These are phyloP conservation scores for Euzetes globulus DNA, from an alignment of 2,888 invertebrate species.

Conservation along the genomic window DNA sequence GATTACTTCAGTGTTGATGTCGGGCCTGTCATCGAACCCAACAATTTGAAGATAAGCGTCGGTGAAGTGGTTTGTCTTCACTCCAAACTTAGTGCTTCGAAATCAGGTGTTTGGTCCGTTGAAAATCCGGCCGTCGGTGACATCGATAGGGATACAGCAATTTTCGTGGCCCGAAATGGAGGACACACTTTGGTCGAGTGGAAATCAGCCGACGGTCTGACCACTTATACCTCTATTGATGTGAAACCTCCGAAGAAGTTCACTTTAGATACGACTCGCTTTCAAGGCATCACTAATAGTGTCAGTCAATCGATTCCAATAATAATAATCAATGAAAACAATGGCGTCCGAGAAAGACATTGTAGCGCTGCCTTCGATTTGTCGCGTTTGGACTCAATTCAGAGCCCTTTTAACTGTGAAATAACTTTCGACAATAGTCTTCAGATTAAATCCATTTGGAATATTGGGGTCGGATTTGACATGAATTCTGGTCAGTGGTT, in stretches of 20 bases:
- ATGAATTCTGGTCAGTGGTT: neutral
- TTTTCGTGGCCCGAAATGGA: neutral
- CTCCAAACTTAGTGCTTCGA: neutral
- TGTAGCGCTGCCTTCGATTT: neutral
- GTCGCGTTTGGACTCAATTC: neutral
- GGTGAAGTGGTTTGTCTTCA: slow-evolving; percentile 4
- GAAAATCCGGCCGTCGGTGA: slow-evolving; percentile 11
- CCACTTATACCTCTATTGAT: neutral
- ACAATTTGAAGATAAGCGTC: slow-evolving; percentile 35
- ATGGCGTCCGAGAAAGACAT: neutral
- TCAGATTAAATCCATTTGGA: slow-evolving; percentile 8
- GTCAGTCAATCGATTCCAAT: slow-evolving; percentile 3
- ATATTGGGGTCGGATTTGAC: slow-evolving; percentile 4
- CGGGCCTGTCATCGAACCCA: slow-evolving; percentile 46
- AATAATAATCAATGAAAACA: neutral
- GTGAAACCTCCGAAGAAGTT: neutral
- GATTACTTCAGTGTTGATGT: slow-evolving; percentile 48
- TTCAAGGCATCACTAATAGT: slow-evolving; percentile 16
- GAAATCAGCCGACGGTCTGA: neutral
- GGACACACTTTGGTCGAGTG: slow-evolving; percentile 10
- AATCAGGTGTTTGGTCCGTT: slow-evolving; percentile 10
- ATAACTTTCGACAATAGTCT: slow-evolving; percentile 13
- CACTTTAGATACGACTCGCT: neutral
- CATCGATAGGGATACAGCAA: neutral
- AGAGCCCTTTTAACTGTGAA: slow-evolving; percentile 25